Evolutionary conservation across 1,140 invertebrate genomes (phyloP).

Genomic region (Trinorchestia longiramus): DNA sequence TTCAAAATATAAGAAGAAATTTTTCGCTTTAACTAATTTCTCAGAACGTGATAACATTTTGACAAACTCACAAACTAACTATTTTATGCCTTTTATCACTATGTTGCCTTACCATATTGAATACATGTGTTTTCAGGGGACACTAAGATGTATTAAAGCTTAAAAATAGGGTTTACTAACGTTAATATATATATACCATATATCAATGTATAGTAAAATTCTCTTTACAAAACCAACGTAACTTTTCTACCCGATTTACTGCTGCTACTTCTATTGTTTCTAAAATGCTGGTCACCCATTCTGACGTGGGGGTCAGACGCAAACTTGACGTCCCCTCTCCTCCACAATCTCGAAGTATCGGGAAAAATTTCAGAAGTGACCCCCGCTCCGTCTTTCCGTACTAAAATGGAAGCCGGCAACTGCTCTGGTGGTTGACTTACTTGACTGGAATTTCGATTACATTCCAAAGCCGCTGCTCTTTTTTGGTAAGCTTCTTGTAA

Average conservation of each 20-base stretch:
- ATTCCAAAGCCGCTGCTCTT: not conserved
- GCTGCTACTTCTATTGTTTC: slow-evolving; percentile 35
- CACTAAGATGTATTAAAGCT: not conserved
- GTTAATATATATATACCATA: not conserved
- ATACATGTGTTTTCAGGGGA: slow-evolving; percentile 42
- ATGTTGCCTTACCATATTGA: slow-evolving; percentile 18
- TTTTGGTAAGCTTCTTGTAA: slow-evolving; percentile 35
- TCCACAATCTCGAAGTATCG: not conserved
- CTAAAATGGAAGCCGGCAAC: slow-evolving; percentile 47
- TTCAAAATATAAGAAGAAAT: not conserved
- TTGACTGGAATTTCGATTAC: not conserved
- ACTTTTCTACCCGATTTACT: slow-evolving; percentile 37
- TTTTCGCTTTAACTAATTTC: not conserved
- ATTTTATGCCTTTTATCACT: not conserved
- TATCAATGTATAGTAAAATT: slow-evolving; percentile 5
- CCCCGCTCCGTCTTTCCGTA: not conserved
- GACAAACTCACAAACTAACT: not conserved
- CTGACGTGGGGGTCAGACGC: slow-evolving; percentile 1
- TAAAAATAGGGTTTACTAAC: not conserved
- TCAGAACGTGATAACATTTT: not conserved
- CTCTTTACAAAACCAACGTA: slow-evolving; percentile 40
- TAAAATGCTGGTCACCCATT: not conserved
- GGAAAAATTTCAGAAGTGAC: slow-evolving; percentile 28
- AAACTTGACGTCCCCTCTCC: not conserved
- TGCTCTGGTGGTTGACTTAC: not conserved